Base-by-base conservation (phyloP, 2,888 invertebrate genomes). In the Chirona hameri region DNA sequence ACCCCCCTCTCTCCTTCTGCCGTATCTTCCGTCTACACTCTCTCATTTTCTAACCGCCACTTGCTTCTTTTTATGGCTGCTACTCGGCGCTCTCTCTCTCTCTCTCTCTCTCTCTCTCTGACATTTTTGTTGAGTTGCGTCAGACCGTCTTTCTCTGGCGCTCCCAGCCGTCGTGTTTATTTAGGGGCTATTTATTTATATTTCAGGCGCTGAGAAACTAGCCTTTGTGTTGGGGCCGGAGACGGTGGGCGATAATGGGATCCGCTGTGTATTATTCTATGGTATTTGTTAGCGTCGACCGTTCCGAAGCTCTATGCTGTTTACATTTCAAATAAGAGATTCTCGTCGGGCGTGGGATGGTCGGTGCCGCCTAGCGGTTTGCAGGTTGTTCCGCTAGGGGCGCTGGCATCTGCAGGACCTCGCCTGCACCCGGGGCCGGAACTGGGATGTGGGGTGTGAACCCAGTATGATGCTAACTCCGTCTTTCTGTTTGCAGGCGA, bases 241-340 rank as follows among this genome's bases (percentile, higher is more conserved):
- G 18, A 5, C 72, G 2, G 72, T 72, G 72, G 72, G 72, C 15
- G 72, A 31, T 72, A 72, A 72, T 72, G 72, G 72, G 27, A n/a
- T 15, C 24, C 9, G 4, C 31, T 72, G 72, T 72, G 72, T 72
- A 72, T 72, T 72, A 72, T 72, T 72, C 72, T 72, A 72, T 31
- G 27, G 72, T 72, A 72, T 72, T 72, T 72, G 72, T 72, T 72
- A 72, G 72, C 72, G 72, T 31, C 9, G 31, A 5, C 72, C 18
- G 72, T 72, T 72, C 72, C 31, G 27, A 15, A 29, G 72, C 31
- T n/a, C n/a, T 72, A 18, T 12, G 31, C 72, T 72, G 72, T 72
- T 72, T 72, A 72, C 72, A 72, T 72, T 72, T 72, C 72, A 72
- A 72, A 72, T 72, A 72, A 72, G 72, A 72, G 72, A 31, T n/a